Evolutionary conservation across 1,140 invertebrate species (phyloP).

Genomic region (Trichonephila clavipes): DNA sequence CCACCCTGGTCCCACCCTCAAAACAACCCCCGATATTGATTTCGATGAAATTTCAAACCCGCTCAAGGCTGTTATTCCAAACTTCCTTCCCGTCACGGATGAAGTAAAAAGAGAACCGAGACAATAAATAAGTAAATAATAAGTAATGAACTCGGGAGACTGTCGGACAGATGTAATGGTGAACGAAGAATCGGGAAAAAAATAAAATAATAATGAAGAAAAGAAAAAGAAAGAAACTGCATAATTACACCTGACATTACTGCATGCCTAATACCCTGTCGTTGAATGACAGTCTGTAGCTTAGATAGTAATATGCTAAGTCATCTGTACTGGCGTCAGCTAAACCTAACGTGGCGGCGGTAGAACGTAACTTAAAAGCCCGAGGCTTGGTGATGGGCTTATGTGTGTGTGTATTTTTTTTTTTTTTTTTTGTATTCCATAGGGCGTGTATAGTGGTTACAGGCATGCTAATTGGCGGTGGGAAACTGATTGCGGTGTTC

Average conservation of each 20-base stretch:
- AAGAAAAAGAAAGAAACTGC: slow-evolving; percentile 16
- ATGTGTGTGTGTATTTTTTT: slow-evolving; percentile 12
- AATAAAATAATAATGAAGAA: neutral
- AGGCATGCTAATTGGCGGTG: slow-evolving; percentile 73
- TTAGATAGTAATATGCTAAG: slow-evolving; percentile 9
- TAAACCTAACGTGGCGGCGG: slow-evolving; percentile 72
- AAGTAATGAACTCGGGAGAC: slow-evolving; percentile 45
- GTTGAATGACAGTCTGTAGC: slow-evolving; percentile 59
- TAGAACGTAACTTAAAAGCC: slow-evolving; percentile 31
- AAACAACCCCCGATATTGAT: slow-evolving; percentile 56
- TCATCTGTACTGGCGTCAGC: slow-evolving; percentile 37
- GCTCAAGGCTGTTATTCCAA: slow-evolving; percentile 43
- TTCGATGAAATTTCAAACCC: slow-evolving; percentile 52
- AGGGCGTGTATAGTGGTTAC: slow-evolving; percentile 66
- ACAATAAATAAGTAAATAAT: slow-evolving; percentile 48
- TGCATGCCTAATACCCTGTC: slow-evolving; percentile 62
- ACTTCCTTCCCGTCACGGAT: slow-evolving; percentile 32
- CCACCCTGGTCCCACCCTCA: slow-evolving; percentile 43
- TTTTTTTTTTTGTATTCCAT: neutral
- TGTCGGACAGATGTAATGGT: slow-evolving; percentile 56
- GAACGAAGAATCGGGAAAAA: neutral
- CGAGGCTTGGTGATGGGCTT: slow-evolving; percentile 1
- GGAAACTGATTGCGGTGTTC: slow-evolving; percentile 66
- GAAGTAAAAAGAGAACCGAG: neutral
- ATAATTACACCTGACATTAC: slow-evolving; percentile 70